phyloP scores from a whole-genome alignment of 2,888 invertebrate species.

The Tetrapedia diversipes region DNA sequence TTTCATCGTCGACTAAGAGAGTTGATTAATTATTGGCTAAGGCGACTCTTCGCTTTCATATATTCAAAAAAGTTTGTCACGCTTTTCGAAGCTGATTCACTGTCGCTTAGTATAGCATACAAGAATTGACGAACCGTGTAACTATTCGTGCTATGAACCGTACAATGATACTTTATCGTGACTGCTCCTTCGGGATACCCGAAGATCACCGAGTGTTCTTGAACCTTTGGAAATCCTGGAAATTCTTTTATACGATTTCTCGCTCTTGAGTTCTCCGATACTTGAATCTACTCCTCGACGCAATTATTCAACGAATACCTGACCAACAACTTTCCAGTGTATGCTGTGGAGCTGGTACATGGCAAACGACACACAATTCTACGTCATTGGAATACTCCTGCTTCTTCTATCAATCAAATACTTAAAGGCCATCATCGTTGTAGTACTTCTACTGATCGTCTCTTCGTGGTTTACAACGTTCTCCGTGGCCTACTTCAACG shows the following conservation, averaged over 20 bases:
- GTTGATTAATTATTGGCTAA: slow-evolving; percentile 12
- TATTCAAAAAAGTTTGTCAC: not conserved
- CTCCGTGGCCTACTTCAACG: slow-evolving; percentile 89
- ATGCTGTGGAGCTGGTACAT: slow-evolving; percentile 84
- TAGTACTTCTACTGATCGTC: slow-evolving; percentile 86
- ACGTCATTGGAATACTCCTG: slow-evolving; percentile 81
- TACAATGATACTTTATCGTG: too few species aligned
- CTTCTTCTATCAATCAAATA: slow-evolving; percentile 82
- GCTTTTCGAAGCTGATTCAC: too few species aligned
- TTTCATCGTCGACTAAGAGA: slow-evolving; percentile 17
- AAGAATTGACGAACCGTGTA: too few species aligned
- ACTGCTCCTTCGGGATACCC: too few species aligned
- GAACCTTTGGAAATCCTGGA: too few species aligned
- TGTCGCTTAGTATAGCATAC: too few species aligned
- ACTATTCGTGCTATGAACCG: too few species aligned
- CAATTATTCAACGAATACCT: slow-evolving; percentile 43
- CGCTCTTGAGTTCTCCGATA: too few species aligned
- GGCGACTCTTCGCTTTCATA: not conserved
- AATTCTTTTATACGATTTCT: too few species aligned
- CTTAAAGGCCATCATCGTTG: slow-evolving; percentile 85
- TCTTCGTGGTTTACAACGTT: slow-evolving; percentile 91
- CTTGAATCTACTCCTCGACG: slow-evolving; percentile 22
- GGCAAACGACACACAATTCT: slow-evolving; percentile 83
- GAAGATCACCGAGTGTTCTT: too few species aligned
- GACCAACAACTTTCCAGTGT: slow-evolving; percentile 77